Percentiles rank a stretch among this genome's conserved stretches.
These are phyloP conservation scores for Pseudochirops cupreus DNA, from an alignment of 2,797 vertebrate species.

Conservation along the genomic window DNA sequence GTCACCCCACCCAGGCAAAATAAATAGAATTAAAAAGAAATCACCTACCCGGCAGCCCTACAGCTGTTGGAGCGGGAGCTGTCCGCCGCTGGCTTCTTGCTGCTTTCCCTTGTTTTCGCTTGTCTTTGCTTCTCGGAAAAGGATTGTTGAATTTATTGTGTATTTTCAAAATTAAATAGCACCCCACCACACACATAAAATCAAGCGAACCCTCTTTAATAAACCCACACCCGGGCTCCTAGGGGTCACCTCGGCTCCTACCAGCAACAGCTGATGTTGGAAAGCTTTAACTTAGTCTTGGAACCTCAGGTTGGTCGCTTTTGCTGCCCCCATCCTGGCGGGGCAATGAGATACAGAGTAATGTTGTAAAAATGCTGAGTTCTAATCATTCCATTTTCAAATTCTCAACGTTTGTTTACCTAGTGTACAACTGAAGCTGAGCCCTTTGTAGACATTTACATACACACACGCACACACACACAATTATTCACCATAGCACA, in stretches of 20 bases:
- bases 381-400: slow-evolving; percentile 64
- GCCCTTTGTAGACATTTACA: not conserved
- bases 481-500: not conserved
- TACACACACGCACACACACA: not conserved
- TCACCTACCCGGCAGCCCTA: slow-evolving; percentile 27
- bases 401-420: slow-evolving; percentile 13
- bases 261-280: slow-evolving; percentile 57
- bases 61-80: not conserved
- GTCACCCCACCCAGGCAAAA: slow-evolving; percentile 57
- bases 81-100: slow-evolving; percentile 1
- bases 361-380: slow-evolving; percentile 64
- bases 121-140: slow-evolving; percentile 48
- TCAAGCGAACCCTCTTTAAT: slow-evolving; percentile 57
- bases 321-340: slow-evolving; percentile 50
- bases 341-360: slow-evolving; percentile 68
- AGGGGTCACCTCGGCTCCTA: slow-evolving; percentile 20
- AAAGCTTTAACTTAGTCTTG: slow-evolving; percentile 48
- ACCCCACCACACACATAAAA: slow-evolving; percentile 64
- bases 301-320: slow-evolving; percentile 40
- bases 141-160: not conserved
- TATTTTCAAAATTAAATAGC: slow-evolving; percentile 60
- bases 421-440: not conserved
- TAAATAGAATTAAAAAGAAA: slow-evolving; percentile 57
- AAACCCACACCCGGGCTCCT: slow-evolving; percentile 39
- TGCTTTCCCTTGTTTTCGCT: slow-evolving; percentile 32